These are phyloP conservation scores for Perdita meconis DNA, from an alignment of 2,888 invertebrate genomes.

Conservation along the genomic window DNA sequence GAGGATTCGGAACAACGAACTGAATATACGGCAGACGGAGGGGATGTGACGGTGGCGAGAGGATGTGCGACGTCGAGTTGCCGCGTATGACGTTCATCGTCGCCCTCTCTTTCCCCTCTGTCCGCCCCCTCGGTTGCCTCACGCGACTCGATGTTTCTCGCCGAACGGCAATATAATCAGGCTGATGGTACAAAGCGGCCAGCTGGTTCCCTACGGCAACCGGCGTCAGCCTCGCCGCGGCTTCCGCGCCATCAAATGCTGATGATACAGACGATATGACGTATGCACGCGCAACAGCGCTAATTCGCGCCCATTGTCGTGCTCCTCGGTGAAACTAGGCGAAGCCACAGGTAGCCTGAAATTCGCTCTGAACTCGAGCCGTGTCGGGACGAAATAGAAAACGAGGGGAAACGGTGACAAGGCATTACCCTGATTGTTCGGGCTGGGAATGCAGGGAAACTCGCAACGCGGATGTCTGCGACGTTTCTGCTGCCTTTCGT, in stretches of 20 bases:
- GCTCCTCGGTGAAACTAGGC: conserved; percentile 73
- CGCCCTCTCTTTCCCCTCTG: conserved; percentile 27
- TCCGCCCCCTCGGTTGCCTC: conserved; percentile 55
- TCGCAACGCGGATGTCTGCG: background rate
- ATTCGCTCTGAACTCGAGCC: conserved; percentile 47
- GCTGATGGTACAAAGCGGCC: conserved; percentile 83
- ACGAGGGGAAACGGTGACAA: conserved; percentile 23
- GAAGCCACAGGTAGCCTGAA: conserved; percentile 79
- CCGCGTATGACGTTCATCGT: conserved; percentile 69
- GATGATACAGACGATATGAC: conserved; percentile 83
- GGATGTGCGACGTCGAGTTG: conserved; percentile 29
- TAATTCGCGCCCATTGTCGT: conserved; percentile 80
- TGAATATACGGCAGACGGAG: conserved; percentile 50
- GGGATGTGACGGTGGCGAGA: too few species aligned
- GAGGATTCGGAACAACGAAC: conserved; percentile 51
- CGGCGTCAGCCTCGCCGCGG: conserved; percentile 64
- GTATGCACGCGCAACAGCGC: conserved; percentile 74
- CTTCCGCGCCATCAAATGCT: conserved; percentile 80
- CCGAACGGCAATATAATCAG: conserved; percentile 83
- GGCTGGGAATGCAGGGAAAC: conserved; percentile 14
- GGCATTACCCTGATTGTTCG: conserved; percentile 45
- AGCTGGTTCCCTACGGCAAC: conserved; percentile 72
- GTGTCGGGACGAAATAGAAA: conserved; percentile 36
- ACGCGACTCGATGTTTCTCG: conserved; percentile 77
- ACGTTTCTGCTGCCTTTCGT: conserved; percentile 9